phyloP scores from a whole-genome alignment of 2,888 invertebrate species.

The Chironomus tentans region DNA sequence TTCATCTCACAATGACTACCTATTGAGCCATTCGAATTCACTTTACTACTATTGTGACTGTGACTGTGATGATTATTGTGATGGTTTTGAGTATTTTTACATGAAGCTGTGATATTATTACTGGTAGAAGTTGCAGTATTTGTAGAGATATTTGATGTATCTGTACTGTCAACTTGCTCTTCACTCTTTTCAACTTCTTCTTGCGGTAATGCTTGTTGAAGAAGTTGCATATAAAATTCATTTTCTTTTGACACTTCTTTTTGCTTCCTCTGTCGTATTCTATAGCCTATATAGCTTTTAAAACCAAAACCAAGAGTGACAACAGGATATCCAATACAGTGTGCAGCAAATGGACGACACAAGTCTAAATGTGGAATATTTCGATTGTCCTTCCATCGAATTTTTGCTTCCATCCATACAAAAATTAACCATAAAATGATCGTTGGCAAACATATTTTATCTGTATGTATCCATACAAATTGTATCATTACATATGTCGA shows the following conservation, averaged over 20 bases:
- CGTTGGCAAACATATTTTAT: constrained; percentile 88
- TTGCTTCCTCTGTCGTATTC: constrained; percentile 84
- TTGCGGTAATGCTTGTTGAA: constrained; percentile 83
- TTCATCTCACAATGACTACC: not conserved
- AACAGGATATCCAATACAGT: constrained; percentile 90
- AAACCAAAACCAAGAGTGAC: constrained; percentile 93
- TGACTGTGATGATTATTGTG: constrained; percentile 7
- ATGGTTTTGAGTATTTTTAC: not conserved
- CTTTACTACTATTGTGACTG: constrained; percentile 1
- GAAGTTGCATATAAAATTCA: constrained; percentile 85
- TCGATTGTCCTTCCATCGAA: constrained; percentile 72
- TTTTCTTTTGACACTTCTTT: constrained; percentile 90
- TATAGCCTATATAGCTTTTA: constrained; percentile 84
- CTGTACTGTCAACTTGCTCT: constrained; percentile 26
- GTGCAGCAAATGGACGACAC: constrained; percentile 92
- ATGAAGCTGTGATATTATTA: not conserved
- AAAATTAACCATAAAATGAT: constrained; percentile 88
- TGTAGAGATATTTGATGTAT: not conserved
- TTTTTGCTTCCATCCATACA: constrained; percentile 88
- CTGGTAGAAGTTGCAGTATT: not conserved
- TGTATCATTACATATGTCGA: constrained; percentile 99
- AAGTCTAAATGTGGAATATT: constrained; percentile 81
- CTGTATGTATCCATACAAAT: constrained; percentile 79
- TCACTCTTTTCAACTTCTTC: constrained; percentile 34
- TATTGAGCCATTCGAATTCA: not conserved